Base-by-base conservation (phyloP, 1,140 invertebrate genomes). In the Sycophaga agraensis region DNA sequence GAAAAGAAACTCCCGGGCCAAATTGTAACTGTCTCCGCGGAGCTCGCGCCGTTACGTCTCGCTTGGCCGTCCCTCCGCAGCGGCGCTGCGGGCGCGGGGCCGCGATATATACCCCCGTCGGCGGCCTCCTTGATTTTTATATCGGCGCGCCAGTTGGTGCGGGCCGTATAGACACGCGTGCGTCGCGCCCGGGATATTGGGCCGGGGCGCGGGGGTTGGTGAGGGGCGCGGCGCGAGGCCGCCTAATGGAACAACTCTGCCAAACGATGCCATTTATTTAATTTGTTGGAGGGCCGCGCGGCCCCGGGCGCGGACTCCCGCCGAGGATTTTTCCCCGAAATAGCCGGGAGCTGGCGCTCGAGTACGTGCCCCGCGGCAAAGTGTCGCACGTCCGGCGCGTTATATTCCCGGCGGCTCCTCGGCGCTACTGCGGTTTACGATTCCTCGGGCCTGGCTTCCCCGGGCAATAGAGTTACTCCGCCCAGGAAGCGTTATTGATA, bases 201-300 rank as follows among this genome's bases (percentile, higher is more conserved):
- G 21, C 35, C 46, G 42, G n/a, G 42, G n/a, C 43, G 28, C 57
- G 50, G 51, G 46, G 62, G 54, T 64, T 61, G 56, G 46, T 45
- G 37, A n/a, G n/a, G n/a, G n/a, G n/a, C n/a, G n/a, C n/a, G n/a
- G n/a, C 39, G 56, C 16, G 17, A 64, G 59, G 46, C 57, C 26
- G 58, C 59, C 43, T 61, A 63, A 66, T 66, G 51, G 68, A 35
- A 64, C 67, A 71, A 75, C 68, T 76, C 74, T 78, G 75, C 73
- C 76, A 75, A 77, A 77, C 72, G 70, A 76, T 75, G 70, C 67
- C 68, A 74, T 78, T 74, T 65, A 64, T 76, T 77, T 75, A 74
- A 73, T 72, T 72, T 71, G 67, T 69, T 73, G 66, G 70, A 73
- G 70, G 64, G 66, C 68, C 66, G 63, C 66, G 65, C 56, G 40